Evolutionary conservation across 2,797 vertebrate genomes (phyloP).

Genomic region (Gallinago stenura): DNA sequence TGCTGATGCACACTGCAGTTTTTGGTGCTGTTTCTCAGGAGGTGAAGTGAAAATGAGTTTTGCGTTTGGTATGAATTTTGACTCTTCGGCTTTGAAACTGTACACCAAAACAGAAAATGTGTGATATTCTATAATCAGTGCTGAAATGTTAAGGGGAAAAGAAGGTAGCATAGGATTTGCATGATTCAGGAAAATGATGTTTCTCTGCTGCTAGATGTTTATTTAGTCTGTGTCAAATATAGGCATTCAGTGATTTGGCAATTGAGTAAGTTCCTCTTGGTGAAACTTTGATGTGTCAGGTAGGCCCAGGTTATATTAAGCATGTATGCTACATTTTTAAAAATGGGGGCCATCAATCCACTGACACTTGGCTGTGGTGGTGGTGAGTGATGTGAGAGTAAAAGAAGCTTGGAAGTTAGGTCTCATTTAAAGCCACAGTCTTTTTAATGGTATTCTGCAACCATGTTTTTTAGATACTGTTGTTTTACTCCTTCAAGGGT

Average conservation of each 20-base stretch:
- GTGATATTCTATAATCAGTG: neutral
- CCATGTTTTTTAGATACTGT: neutral
- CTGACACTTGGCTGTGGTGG: accelerated
- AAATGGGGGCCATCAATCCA: accelerated
- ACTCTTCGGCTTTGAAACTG: neutral
- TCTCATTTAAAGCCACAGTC: neutral
- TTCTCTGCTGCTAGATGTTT: neutral
- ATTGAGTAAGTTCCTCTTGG: neutral
- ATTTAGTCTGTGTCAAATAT: neutral
- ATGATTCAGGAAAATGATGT: accelerated
- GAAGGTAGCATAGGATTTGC: neutral
- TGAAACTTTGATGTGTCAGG: neutral
- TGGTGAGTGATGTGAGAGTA: neutral
- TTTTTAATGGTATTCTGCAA: neutral
- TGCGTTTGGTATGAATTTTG: neutral
- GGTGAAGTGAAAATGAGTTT: neutral
- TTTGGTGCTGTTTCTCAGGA: neutral
- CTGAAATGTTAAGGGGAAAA: neutral
- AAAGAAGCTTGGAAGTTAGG: neutral
- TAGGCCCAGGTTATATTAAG: neutral
- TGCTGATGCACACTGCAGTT: neutral
- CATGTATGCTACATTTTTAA: accelerated
- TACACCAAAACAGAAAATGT: neutral
- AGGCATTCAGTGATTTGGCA: neutral
- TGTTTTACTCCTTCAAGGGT: neutral